Percentiles rank a stretch among this genome's conserved stretches.
phyloP scores from a whole-genome alignment of 2,113 vertebrate species.

The Rousettus leschenaultii region DNA sequence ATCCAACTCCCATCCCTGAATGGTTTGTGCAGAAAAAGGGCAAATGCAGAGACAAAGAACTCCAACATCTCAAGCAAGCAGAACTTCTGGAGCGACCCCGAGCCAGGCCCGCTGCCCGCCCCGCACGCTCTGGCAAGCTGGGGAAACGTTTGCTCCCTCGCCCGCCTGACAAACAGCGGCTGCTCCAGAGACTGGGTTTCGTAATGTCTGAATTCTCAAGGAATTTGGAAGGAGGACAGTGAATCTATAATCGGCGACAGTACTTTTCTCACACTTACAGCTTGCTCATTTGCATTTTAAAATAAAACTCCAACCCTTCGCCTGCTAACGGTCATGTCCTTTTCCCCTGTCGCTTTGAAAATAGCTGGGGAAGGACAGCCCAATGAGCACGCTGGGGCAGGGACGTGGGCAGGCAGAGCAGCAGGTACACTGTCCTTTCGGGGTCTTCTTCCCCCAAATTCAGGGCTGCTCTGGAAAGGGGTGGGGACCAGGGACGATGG shows the following conservation, averaged over 20 bases:
- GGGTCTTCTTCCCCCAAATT: background rate
- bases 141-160: background rate
- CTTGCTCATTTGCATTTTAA: conserved; percentile 34
- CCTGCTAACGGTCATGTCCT: background rate
- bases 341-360: background rate
- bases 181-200: conserved; percentile 37
- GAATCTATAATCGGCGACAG: conserved; percentile 57
- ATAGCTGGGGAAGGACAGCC: background rate
- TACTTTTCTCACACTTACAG: background rate
- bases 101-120: background rate
- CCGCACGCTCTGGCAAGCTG: conserved; percentile 42
- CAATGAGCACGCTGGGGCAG: accelerated
- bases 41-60: conserved; percentile 64
- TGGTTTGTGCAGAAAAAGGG: background rate
- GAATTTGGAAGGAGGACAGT: background rate
- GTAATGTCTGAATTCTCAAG: conserved; percentile 57
- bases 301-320: background rate
- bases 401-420: accelerated
- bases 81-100: conserved; percentile 56
- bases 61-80: conserved; percentile 61
- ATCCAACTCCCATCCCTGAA: conserved; percentile 65
- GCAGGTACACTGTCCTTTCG: accelerated
- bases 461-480: background rate
- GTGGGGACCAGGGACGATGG: background rate
- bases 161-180: background rate